Conservation (phyloP, 2,888 invertebrate species). For the Erebia ligea region DNA sequence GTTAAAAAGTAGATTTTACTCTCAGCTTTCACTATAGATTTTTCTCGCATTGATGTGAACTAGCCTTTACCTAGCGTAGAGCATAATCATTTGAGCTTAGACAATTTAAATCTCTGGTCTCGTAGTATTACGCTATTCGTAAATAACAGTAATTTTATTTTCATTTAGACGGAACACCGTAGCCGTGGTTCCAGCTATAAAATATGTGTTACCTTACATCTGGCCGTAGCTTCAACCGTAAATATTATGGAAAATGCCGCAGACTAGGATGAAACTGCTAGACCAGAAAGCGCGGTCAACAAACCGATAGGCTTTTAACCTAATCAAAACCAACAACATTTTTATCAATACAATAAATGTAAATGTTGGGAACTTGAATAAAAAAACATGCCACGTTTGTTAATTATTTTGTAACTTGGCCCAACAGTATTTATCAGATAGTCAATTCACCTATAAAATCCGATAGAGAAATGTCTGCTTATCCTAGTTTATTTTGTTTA, state of each 20-base stretch:
- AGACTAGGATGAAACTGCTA: slow-evolving; percentile 1
- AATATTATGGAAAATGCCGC: slow-evolving; percentile 38
- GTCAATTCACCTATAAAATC: no score
- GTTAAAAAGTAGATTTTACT: not conserved
- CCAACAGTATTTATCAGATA: no score
- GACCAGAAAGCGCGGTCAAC: not conserved
- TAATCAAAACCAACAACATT: no score
- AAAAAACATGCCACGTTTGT: no score
- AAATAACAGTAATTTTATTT: slow-evolving; percentile 63
- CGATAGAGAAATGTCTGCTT: no score
- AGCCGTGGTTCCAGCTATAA: slow-evolving; percentile 50
- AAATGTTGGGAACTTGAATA: no score
- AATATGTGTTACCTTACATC: slow-evolving; percentile 46
- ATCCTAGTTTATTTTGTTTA: no score
- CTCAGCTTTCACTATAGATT: not conserved
- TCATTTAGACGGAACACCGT: slow-evolving; percentile 52
- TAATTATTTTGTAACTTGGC: no score
- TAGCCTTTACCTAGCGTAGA: slow-evolving; percentile 40
- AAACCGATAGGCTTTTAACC: not conserved
- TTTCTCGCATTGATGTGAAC: slow-evolving; percentile 29
- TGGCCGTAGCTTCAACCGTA: slow-evolving; percentile 38
- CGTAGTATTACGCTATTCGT: slow-evolving; percentile 46
- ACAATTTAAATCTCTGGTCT: slow-evolving; percentile 49
- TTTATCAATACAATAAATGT: no score
- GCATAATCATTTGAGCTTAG: slow-evolving; percentile 48